Evolutionary conservation across 2,888 invertebrate genomes (phyloP).

Genomic region (Zygothrica quintamaculata): DNA sequence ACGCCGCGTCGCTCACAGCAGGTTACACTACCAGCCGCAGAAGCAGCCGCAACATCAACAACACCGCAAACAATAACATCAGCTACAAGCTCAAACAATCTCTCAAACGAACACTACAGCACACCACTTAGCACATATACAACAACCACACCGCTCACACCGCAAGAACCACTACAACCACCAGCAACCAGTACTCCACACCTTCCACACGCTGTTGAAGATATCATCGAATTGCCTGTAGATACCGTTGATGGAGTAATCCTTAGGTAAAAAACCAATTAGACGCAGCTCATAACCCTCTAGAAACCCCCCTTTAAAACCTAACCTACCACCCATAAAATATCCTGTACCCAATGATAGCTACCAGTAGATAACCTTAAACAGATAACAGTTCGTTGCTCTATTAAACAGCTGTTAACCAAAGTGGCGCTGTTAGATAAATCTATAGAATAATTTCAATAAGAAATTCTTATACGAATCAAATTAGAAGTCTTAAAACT

Average conservation of each 20-base stretch:
- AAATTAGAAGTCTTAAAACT: too few species aligned
- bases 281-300: neutral
- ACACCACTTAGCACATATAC: conserved; percentile 70
- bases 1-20: conserved; percentile 71
- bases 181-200: conserved; percentile 75
- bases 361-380: too few species aligned
- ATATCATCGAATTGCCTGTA: conserved; percentile 80
- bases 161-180: conserved; percentile 66
- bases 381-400: neutral
- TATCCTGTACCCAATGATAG: conserved; percentile 14
- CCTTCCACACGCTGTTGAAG: conserved; percentile 61
- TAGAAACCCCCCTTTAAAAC: neutral
- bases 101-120: conserved; percentile 63
- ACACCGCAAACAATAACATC: conserved; percentile 49
- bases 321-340: neutral
- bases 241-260: conserved; percentile 80
- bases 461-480: neutral
- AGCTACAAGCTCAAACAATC: conserved; percentile 43
- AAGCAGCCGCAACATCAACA: conserved; percentile 35
- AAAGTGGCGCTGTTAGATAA: too few species aligned
- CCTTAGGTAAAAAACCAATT: conserved; percentile 77
- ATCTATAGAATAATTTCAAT: neutral
- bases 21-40: conserved; percentile 54
- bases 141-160: conserved; percentile 78
- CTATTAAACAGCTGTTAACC: conserved; percentile 6